phyloP scores from a whole-genome alignment of 2,113 vertebrate genomes.

The Xenopus laevis region DNA sequence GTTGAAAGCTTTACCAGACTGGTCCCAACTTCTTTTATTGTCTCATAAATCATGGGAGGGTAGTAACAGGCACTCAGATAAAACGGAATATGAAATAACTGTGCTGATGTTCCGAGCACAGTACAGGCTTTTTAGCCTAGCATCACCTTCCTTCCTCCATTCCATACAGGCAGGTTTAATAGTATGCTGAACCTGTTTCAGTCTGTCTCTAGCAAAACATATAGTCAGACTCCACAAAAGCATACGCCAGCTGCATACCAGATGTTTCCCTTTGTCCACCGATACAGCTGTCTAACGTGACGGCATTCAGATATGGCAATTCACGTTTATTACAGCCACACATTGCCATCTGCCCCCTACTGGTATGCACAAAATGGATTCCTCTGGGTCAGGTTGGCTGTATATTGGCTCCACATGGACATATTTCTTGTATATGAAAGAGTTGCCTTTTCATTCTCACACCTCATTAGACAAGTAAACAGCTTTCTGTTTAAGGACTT shows the following conservation, averaged over 20 bases:
- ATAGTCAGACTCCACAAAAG: neutral
- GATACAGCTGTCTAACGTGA: conserved; percentile 10
- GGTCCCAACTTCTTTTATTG: neutral
- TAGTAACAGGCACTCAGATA: neutral
- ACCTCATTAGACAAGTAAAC: conserved; percentile 37
- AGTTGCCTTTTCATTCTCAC: conserved; percentile 8
- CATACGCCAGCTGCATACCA: conserved; percentile 19
- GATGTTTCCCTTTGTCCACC: conserved; percentile 17
- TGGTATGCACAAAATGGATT: neutral
- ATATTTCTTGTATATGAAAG: neutral
- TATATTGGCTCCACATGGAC: neutral
- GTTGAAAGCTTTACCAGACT: neutral
- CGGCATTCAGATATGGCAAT: conserved; percentile 16
- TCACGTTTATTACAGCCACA: neutral
- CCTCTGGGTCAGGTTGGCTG: neutral
- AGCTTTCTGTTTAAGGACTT: conserved; percentile 15
- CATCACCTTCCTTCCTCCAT: conserved; percentile 9
- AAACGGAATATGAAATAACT: neutral
- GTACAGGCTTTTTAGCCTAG: neutral
- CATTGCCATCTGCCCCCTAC: neutral
- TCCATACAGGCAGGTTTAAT: neutral
- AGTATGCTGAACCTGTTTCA: conserved; percentile 8
- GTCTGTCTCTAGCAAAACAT: neutral
- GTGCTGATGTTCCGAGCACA: neutral
- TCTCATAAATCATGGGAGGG: neutral